These are phyloP conservation scores for Climacteris rufus DNA, from an alignment of 2,113 vertebrate genomes.

Conservation along the genomic window DNA sequence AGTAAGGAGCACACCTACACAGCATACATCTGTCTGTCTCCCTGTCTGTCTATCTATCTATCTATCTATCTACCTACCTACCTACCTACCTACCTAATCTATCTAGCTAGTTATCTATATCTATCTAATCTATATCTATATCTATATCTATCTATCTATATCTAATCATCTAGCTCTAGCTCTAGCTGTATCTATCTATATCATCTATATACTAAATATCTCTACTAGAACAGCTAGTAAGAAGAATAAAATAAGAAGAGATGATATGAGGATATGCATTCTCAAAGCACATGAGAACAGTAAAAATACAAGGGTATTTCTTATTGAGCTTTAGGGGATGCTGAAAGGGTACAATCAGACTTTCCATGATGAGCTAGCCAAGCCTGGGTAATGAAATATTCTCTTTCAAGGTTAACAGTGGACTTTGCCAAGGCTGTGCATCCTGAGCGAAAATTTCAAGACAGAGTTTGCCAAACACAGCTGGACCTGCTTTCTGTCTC, in stretches of 20 bases:
- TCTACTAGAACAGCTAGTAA: neutral
- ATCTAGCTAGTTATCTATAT: too few species aligned
- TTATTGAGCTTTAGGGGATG: neutral
- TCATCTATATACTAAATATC: too few species aligned
- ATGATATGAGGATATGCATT: neutral
- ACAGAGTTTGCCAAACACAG: neutral
- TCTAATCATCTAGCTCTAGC: too few species aligned
- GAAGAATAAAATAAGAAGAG: neutral
- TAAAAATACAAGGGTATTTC: neutral
- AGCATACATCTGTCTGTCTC: too few species aligned
- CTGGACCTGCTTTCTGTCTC: neutral
- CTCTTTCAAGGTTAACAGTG: neutral
- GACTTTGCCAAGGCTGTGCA: neutral
- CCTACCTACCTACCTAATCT: too few species aligned
- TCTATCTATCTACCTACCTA: too few species aligned
- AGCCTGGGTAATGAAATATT: neutral
- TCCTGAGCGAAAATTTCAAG: neutral
- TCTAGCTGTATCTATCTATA: too few species aligned
- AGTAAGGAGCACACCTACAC: neutral
- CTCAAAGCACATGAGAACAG: neutral
- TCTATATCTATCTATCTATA: too few species aligned
- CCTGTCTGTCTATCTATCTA: too few species aligned
- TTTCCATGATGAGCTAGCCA: neutral
- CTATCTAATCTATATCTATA: too few species aligned
- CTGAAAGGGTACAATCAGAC: neutral